Base-by-base conservation (phyloP, 2,888 invertebrate genomes). In the Alsophila aescularia region DNA sequence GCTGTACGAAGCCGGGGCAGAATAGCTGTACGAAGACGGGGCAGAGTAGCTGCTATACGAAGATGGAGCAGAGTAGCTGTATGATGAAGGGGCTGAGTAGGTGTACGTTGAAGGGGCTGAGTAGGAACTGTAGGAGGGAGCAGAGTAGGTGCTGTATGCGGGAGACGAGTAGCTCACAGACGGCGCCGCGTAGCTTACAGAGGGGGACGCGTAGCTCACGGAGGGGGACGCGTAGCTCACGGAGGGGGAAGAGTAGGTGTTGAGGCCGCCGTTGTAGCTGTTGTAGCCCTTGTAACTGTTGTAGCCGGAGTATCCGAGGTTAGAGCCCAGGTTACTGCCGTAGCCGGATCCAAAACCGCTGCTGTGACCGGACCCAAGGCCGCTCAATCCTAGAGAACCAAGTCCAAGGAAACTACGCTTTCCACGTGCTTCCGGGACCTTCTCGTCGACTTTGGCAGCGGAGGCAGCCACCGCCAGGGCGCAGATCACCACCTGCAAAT, bases 401-500 rank as follows among this genome's bases (percentile, higher is more conserved):
- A 65, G 66, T 14, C 70, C 72, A 50, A 73, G 62, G 58, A 70
- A 70, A 50, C 76, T 77, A 40, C 83, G 79, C 70, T 83, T 83
- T 29, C 66, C 67, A 2, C 81, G 81, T 2, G 58, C 58, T 12
- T 73, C 64, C 47, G 71, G 66, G 44, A 56, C 58, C 10, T 71
- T 73, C 42, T 62, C 40, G n/a, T 39, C 29, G 31, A 16, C 49
- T 10, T 55, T 35, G 29, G 2, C 50, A 34, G 66, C 67, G 15
- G 66, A 52, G 9, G 64, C 73, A n/a, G 67, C 47, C 31, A 70
- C 73, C 43, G 67, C 63, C 45, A 73, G 45, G 48, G 65, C 69
- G 52, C 71, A 70, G 40, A 75, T 37, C 15, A 69, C 40, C 5
- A 70, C 50, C 77, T 77, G 60, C 0, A 31, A 64, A 47, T 13